Evolutionary conservation across 30 jellyfish, hydroid and myxozoan genomes (phyloP).

Genomic region (Pelagia noctiluca): DNA sequence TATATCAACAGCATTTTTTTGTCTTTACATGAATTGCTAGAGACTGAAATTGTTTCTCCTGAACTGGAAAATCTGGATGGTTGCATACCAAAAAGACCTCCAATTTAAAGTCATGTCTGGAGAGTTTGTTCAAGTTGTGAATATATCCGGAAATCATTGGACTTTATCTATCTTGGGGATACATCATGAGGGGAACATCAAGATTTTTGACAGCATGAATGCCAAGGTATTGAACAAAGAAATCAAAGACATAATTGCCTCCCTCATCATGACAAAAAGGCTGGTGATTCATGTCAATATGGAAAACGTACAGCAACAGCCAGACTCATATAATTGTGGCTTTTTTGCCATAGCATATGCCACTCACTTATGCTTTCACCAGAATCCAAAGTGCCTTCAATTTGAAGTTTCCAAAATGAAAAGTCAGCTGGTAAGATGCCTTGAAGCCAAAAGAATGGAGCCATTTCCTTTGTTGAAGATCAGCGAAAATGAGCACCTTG

Average conservation of each 20-base stretch:
- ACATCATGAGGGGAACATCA: background rate
- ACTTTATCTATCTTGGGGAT: background rate
- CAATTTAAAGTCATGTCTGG: background rate
- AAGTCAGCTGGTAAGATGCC: background rate
- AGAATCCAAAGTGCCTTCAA: background rate
- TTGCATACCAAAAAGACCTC: background rate
- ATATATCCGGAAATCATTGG: background rate
- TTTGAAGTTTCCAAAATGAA: background rate
- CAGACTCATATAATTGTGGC: background rate
- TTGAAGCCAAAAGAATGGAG: background rate
- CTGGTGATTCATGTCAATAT: background rate
- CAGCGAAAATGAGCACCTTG: background rate
- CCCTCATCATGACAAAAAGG: background rate
- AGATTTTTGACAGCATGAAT: background rate
- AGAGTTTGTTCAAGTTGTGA: background rate
- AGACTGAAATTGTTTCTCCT: no score
- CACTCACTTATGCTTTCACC: background rate
- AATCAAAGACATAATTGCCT: conserved; percentile 4
- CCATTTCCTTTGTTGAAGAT: background rate
- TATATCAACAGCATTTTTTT: no score
- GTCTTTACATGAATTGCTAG: no score
- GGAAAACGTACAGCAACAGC: conserved; percentile 1
- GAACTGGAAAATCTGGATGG: no score
- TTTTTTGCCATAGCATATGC: background rate
- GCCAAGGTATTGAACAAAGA: background rate